Conservation (phyloP, 2,888 invertebrate genomes). For the Sclerodermus sp. region DNA sequence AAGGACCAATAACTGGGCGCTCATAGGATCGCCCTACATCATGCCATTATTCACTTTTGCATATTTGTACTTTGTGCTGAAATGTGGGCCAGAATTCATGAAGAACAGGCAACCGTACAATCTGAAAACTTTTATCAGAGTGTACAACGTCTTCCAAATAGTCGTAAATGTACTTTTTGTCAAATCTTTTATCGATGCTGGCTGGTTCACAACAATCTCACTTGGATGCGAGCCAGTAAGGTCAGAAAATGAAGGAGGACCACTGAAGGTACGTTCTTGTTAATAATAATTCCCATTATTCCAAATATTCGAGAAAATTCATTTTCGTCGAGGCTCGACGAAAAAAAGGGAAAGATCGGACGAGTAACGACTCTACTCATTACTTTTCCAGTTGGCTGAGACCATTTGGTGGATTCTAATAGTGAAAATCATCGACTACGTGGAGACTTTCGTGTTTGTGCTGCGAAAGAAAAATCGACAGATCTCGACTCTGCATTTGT, state of each 20-base stretch:
- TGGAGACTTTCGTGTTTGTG: conserved; percentile 71
- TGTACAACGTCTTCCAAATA: conserved; percentile 76
- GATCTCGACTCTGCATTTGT: conserved; percentile 70
- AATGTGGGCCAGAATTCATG: conserved; percentile 71
- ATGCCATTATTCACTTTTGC: conserved; percentile 60
- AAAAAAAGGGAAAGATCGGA: too few species aligned
- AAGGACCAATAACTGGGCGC: conserved; percentile 57
- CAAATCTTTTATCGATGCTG: conserved; percentile 56
- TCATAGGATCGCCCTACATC: conserved; percentile 67
- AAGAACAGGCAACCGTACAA: conserved; percentile 67
- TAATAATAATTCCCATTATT: too few species aligned
- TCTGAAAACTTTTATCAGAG: conserved; percentile 67
- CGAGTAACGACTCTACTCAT: too few species aligned
- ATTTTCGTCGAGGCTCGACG: too few species aligned
- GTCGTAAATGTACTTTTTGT: conserved; percentile 61
- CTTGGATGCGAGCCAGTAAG: conserved; percentile 70
- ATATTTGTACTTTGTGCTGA: conserved; percentile 65
- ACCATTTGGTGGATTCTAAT: background rate
- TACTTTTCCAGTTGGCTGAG: background rate
- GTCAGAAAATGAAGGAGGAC: conserved; percentile 64
- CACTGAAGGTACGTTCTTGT: background rate
- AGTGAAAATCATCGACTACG: conserved; percentile 61
- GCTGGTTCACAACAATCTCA: conserved; percentile 22
- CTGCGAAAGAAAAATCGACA: conserved; percentile 71
- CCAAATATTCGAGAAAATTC: too few species aligned